Evolutionary conservation across 2,888 invertebrate genomes (phyloP).

Genomic region (Allygus modestus): DNA sequence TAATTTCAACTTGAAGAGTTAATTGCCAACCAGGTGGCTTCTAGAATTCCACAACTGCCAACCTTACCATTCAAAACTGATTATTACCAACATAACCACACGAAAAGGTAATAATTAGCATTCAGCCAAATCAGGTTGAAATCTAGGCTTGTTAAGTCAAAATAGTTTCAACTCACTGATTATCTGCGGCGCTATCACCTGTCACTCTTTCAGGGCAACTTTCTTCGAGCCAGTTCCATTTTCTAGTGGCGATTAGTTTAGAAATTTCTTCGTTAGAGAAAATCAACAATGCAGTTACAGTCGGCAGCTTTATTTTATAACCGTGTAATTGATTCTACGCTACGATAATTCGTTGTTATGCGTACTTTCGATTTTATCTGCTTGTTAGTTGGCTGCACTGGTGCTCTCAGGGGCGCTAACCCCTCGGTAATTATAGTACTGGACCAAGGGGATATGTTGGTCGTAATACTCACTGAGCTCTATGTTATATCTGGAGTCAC

Average conservation of each 20-base stretch:
- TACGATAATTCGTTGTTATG: not conserved
- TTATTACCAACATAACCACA: slow-evolving; percentile 10
- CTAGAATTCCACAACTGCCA: no score
- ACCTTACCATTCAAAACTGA: not conserved
- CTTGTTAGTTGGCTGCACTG: not conserved
- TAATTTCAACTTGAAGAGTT: no score
- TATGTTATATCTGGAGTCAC: no score
- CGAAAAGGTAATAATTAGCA: no score
- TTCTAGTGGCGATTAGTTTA: not conserved
- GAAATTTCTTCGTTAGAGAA: not conserved
- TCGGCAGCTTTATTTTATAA: not conserved
- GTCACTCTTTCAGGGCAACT: not conserved
- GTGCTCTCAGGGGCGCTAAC: no score
- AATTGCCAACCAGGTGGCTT: no score
- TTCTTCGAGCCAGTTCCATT: not conserved
- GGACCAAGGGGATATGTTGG: no score
- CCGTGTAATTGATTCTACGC: not conserved
- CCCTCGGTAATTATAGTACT: no score
- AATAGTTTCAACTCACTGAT: not conserved
- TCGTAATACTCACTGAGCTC: no score
- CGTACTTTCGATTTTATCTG: not conserved
- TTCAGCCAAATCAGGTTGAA: not conserved
- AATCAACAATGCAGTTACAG: not conserved
- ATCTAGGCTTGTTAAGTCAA: not conserved
- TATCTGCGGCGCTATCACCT: not conserved